phyloP scores from a whole-genome alignment of 1,140 invertebrate species.

The Drosophila orena region DNA sequence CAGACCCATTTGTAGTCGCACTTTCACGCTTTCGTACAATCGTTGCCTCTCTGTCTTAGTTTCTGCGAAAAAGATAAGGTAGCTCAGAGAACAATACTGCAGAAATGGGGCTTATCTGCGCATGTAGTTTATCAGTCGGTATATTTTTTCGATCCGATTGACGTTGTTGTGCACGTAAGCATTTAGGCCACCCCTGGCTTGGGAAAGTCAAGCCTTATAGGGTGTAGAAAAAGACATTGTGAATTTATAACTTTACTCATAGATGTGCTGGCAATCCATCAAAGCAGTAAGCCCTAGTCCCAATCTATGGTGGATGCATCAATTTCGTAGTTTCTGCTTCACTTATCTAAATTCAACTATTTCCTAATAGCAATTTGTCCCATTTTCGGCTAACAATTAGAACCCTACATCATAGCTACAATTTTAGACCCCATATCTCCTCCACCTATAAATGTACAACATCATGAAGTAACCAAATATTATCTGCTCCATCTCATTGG shows the following conservation, averaged over 20 bases:
- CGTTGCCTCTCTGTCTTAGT: constrained; percentile 21
- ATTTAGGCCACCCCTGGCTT: not conserved
- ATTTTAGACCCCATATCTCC: not conserved
- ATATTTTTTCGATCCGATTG: constrained; percentile 63
- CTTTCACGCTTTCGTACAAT: constrained; percentile 3
- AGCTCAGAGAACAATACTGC: constrained; percentile 2
- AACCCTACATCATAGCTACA: not conserved
- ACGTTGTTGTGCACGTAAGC: constrained; percentile 48
- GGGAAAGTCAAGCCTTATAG: not conserved
- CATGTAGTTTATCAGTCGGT: constrained; percentile 71
- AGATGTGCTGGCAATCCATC: not conserved
- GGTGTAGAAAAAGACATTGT: no score
- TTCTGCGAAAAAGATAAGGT: constrained; percentile 57
- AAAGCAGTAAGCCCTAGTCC: not conserved
- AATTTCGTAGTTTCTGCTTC: not conserved
- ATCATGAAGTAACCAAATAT: constrained; percentile 12
- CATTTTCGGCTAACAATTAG: not conserved
- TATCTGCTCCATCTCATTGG: constrained; percentile 27
- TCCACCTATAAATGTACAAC: constrained; percentile 55
- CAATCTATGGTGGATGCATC: not conserved
- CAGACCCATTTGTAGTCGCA: constrained; percentile 10
- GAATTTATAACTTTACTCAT: no score
- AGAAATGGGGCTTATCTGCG: constrained; percentile 50
- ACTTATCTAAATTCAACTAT: not conserved
- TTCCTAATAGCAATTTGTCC: not conserved